phyloP scores from a whole-genome alignment of 2,113 vertebrate genomes.

The Sprattus sprattus region DNA sequence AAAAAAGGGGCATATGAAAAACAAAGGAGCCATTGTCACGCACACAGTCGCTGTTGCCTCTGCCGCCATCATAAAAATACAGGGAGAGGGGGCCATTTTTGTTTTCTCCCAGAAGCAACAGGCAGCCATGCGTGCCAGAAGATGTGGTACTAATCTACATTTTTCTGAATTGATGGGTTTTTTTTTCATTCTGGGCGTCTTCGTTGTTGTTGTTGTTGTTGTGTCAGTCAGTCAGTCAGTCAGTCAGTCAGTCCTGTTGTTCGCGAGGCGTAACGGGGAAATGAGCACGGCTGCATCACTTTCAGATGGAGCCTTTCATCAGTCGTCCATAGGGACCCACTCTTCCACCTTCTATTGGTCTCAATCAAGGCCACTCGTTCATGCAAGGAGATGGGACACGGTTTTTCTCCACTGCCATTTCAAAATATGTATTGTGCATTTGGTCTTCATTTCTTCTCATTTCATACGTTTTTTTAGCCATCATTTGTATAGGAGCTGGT shows the following conservation, averaged over 20 bases:
- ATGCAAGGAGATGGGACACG: not conserved
- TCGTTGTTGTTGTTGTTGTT: not conserved
- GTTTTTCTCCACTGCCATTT: not conserved
- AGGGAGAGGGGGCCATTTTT: not conserved
- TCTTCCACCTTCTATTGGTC: not conserved
- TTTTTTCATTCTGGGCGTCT: not conserved
- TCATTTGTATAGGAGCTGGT: too few relatives aligned
- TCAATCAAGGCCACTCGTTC: not conserved
- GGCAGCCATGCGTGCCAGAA: not conserved
- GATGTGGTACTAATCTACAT: conserved; percentile 12
- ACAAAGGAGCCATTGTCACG: conserved; percentile 36
- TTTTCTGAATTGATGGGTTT: conserved; percentile 2
- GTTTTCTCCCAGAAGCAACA: conserved; percentile 7
- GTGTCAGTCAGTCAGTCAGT: not conserved
- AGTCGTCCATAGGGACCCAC: not conserved
- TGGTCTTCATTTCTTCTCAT: not conserved
- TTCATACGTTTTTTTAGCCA: too few relatives aligned
- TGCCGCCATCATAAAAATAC: not conserved
- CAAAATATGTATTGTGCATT: not conserved
- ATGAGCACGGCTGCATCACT: not conserved
- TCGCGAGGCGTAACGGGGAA: not conserved
- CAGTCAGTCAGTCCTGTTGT: not conserved
- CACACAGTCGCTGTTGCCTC: not conserved
- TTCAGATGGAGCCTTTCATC: not conserved
- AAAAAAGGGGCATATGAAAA: conserved; percentile 41